These are phyloP conservation scores for Kradibia gibbosae DNA, from an alignment of 1,140 invertebrate species.

Conservation along the genomic window DNA sequence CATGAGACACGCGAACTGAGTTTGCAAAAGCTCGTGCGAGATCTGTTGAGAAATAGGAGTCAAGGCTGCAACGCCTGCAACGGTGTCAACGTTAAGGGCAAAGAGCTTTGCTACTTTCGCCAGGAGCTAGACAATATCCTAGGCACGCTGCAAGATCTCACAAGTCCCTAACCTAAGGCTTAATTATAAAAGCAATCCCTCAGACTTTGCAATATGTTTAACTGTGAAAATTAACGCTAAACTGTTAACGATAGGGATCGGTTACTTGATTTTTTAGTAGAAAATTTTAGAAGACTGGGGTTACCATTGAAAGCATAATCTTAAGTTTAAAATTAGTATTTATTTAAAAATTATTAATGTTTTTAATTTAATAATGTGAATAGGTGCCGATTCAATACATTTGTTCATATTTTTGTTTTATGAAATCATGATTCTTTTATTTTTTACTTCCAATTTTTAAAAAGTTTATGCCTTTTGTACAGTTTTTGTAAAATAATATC, in stretches of 20 bases:
- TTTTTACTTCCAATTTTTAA: too few species aligned
- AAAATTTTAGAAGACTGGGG: neutral
- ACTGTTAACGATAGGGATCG: neutral
- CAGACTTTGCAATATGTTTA: neutral
- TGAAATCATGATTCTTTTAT: too few species aligned
- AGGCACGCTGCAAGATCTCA: constrained; percentile 69
- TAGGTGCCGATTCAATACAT: too few species aligned
- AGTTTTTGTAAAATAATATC: too few species aligned
- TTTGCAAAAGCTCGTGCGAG: constrained; percentile 71
- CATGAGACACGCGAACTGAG: constrained; percentile 73
- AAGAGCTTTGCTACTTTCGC: constrained; percentile 70
- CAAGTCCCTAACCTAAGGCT: constrained; percentile 52
- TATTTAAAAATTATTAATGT: neutral
- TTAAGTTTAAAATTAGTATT: neutral
- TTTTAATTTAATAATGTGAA: too few species aligned
- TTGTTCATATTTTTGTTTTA: too few species aligned
- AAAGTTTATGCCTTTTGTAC: too few species aligned
- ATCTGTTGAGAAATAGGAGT: constrained; percentile 66
- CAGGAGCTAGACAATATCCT: constrained; percentile 73
- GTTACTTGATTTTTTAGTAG: too few species aligned
- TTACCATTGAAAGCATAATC: neutral
- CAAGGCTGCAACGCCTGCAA: constrained; percentile 67
- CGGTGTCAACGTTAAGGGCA: constrained; percentile 58
- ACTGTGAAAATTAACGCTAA: constrained; percentile 6
- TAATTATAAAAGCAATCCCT: neutral